Conservation (phyloP, 2,888 invertebrate species). For the Eurytoma californica region DNA sequence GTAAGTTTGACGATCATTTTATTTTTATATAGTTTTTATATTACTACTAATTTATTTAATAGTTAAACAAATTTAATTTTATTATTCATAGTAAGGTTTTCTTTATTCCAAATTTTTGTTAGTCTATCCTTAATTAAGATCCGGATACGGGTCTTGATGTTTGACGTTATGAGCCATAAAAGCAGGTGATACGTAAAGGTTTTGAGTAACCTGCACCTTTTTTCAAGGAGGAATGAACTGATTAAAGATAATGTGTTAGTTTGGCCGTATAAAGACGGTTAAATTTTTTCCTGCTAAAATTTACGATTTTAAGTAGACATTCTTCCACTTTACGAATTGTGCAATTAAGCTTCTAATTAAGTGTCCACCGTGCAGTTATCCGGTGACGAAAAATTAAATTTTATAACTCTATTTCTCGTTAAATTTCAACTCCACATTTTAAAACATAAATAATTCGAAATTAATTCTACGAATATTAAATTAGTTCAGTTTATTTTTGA, state of each 20-base stretch:
- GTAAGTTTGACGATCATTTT: no score
- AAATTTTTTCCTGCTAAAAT: constrained; percentile 25
- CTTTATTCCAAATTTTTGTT: not conserved
- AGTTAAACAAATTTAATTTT: no score
- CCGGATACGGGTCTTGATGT: constrained; percentile 2
- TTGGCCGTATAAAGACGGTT: constrained; percentile 28
- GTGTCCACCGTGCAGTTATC: not conserved
- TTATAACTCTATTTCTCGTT: constrained; percentile 36
- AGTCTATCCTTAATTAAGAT: constrained; percentile 26
- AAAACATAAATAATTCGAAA: not conserved
- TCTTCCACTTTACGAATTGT: not conserved
- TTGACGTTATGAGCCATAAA: constrained; percentile 22
- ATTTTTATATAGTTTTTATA: no score
- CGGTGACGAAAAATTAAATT: constrained; percentile 2
- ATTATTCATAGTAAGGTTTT: not conserved
- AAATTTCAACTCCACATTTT: no score
- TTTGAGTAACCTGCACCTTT: constrained; percentile 35
- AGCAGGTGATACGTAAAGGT: constrained; percentile 38
- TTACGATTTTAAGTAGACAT: constrained; percentile 22
- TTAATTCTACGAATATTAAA: not conserved
- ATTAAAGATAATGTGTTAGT: constrained; percentile 45
- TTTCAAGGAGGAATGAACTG: constrained; percentile 18
- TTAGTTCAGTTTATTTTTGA: no score
- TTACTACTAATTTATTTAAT: no score
- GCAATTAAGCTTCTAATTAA: constrained; percentile 30